Evolutionary conservation across 2,797 vertebrate genomes (phyloP).

Genomic region (Oceanodroma leucorhoa): DNA sequence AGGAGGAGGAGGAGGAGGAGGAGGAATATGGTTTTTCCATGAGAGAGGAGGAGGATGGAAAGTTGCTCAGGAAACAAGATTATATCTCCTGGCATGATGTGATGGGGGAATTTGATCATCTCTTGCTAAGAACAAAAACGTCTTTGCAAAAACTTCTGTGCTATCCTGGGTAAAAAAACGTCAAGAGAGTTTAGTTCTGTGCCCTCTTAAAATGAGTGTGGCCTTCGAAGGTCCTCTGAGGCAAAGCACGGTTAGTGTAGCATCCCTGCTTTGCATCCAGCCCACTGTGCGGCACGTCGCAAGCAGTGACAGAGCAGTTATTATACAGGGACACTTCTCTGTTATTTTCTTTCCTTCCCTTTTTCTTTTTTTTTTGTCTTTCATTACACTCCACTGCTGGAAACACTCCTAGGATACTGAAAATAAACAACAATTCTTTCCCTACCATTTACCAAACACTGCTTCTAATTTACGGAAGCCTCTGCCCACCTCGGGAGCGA

Average conservation of each 20-base stretch:
- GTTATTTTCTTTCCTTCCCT: not conserved
- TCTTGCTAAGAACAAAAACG: not conserved
- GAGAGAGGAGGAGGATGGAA: not conserved
- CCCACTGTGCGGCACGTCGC: accelerated
- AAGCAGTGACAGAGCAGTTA: not conserved
- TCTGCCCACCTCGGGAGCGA: not conserved
- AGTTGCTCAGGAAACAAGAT: not conserved
- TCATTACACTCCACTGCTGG: not conserved
- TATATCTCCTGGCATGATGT: not conserved
- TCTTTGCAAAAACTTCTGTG: not conserved
- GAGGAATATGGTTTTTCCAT: not conserved
- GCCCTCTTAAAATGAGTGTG: not conserved
- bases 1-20: not conserved
- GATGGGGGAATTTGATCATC: not conserved
- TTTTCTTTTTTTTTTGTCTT: not conserved
- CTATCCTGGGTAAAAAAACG: not conserved
- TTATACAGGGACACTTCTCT: not conserved
- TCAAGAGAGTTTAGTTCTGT: not conserved
- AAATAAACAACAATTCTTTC: not conserved
- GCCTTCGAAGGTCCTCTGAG: not conserved
- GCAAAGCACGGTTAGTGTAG: accelerated
- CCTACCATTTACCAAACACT: not conserved
- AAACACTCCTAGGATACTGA: not conserved
- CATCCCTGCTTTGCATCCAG: not conserved
- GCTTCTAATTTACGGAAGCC: not conserved